Base-by-base conservation (phyloP, 2,888 invertebrate species). In the Ichneumoninae sp. region DNA sequence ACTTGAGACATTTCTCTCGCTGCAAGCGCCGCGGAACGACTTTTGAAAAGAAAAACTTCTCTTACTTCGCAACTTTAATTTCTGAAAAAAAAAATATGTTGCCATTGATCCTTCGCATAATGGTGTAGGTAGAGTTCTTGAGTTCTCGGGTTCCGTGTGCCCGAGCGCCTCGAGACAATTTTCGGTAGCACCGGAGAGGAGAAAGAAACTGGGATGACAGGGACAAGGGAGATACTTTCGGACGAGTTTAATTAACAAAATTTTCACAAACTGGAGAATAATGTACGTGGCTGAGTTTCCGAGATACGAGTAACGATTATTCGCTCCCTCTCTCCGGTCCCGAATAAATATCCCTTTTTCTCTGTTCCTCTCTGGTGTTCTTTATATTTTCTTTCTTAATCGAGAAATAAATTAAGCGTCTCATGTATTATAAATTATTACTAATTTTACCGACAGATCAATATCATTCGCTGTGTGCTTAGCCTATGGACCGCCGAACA, bases 121-220 rank as follows among this genome's bases (percentile, higher is more conserved):
- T 82, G 75, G 75, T 36, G 10, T 22, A 54, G 78, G 73, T 47
- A 66, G 80, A 68, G 80, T 33, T 74, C 13, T 73, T 47, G 57
- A 52, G 13, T 40, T 75, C 80, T 6, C 19, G 19, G 19, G 75
- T 71, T 57, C 57, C 71, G 36, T 66, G 73, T 75, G 71, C 60
- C 73, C 50, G 66, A 81, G 89, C 87, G 89, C 87, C 76, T 81
- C 75, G 78, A 70, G 89, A 89, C 89, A 89, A 87, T 90, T 89
- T 87, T 85, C 86, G 84, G 88, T 88, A 88, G 88, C 78, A 63
- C 57, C 36, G 16, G 10, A 71, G 50, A 13, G 44, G 16, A 47
- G 79, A 81, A 85, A 78, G 73, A 81, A 85, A 66, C 70, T 85
- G 71, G 75, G 74, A 19, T 22, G 66, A 66, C 33, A 36, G 65